phyloP scores from a whole-genome alignment of 2,113 vertebrate genomes.

The Elephantulus edwardii region DNA sequence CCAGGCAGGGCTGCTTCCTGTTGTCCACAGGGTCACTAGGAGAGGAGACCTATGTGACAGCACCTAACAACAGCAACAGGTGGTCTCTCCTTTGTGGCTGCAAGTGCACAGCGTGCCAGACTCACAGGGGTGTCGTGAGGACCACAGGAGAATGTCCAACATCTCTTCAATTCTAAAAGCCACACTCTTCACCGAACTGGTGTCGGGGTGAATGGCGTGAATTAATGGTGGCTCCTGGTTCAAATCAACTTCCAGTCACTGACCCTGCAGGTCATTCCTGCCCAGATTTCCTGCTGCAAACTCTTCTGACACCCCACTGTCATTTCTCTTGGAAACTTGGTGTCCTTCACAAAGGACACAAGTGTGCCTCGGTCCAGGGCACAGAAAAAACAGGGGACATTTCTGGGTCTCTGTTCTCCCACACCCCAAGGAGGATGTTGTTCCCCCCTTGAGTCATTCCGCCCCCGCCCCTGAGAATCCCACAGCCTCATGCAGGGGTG shows the following conservation, averaged over 20 bases:
- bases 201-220: too few species aligned
- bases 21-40: too few species aligned
- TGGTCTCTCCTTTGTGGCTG: background rate
- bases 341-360: background rate
- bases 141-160: too few species aligned
- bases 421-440: background rate
- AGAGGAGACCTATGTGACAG: too few species aligned
- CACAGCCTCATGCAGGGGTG: slow-evolving; percentile 47
- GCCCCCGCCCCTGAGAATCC: slow-evolving; percentile 60
- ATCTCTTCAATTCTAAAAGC: too few species aligned
- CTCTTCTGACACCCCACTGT: accelerated
- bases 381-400: background rate
- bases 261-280: accelerated
- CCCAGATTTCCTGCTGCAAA: background rate
- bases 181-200: too few species aligned
- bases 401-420: background rate
- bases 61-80: too few species aligned
- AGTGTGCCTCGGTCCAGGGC: accelerated
- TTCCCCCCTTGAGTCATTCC: slow-evolving; percentile 45
- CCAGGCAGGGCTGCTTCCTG: too few species aligned
- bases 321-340: background rate
- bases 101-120: too few species aligned
- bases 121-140: too few species aligned
- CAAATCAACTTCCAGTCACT: accelerated
- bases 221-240: accelerated